phyloP scores from a whole-genome alignment of 2,797 vertebrate species.

The Numenius phaeopus region DNA sequence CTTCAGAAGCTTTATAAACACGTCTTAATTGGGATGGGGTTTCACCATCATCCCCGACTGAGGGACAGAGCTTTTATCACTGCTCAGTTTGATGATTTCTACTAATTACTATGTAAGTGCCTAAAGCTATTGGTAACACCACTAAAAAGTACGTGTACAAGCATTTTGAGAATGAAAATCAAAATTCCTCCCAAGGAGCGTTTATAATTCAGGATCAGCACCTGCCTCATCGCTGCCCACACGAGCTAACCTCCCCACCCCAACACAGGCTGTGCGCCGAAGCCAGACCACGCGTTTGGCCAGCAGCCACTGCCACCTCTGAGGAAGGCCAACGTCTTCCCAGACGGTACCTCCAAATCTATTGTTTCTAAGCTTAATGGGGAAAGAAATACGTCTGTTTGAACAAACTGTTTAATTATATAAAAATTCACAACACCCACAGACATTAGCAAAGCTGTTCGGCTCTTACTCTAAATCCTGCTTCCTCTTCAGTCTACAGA shows the following conservation, averaged over 20 bases:
- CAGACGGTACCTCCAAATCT: neutral
- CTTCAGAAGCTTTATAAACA: neutral
- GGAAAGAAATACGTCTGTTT: neutral
- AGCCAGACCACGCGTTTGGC: neutral
- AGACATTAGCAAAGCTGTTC: neutral
- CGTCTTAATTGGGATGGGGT: neutral
- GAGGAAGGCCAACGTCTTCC: neutral
- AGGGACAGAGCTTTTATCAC: neutral
- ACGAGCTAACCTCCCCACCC: neutral
- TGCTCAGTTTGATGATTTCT: neutral
- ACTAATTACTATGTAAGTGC: neutral
- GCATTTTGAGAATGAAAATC: neutral
- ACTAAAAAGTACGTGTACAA: neutral
- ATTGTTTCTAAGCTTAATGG: neutral
- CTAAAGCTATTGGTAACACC: neutral
- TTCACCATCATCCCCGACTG: neutral
- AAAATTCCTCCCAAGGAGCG: neutral
- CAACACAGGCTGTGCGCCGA: neutral
- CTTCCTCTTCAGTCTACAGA: neutral
- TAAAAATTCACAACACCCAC: neutral
- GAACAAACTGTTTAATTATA: conserved; percentile 42
- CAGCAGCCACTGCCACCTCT: neutral
- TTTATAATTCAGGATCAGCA: neutral
- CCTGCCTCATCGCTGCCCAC: neutral
- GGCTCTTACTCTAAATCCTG: neutral